phyloP scores from a whole-genome alignment of 1,140 invertebrate species.

The Drosophila prosaltans region DNA sequence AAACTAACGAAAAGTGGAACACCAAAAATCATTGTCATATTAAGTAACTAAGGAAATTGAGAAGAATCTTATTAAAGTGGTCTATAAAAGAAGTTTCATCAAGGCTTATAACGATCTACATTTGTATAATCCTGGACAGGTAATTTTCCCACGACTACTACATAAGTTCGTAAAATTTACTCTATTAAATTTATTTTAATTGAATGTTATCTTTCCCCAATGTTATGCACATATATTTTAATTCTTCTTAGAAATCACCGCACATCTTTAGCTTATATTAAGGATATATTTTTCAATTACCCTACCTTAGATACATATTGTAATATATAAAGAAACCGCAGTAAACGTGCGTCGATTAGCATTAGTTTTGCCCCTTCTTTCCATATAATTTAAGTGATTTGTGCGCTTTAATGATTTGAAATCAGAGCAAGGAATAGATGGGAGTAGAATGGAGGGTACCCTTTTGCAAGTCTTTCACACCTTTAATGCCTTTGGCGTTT shows the following conservation, averaged over 20 bases:
- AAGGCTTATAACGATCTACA: no score
- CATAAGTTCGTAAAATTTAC: neutral
- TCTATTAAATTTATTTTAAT: neutral
- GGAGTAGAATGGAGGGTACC: neutral
- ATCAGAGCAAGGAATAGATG: neutral
- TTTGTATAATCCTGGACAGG: no score
- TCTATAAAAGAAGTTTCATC: no score
- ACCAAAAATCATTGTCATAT: no score
- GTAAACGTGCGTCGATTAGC: slow-evolving; percentile 24
- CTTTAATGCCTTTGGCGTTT: slow-evolving; percentile 13
- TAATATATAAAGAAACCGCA: slow-evolving; percentile 10
- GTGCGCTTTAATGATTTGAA: slow-evolving; percentile 36
- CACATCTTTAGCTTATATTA: neutral
- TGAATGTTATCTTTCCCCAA: neutral
- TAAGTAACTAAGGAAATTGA: neutral
- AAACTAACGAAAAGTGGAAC: neutral
- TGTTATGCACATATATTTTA: neutral
- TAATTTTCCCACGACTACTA: no score
- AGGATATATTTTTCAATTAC: neutral
- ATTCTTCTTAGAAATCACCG: neutral
- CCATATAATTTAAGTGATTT: slow-evolving; percentile 52
- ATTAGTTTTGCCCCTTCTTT: slow-evolving; percentile 25
- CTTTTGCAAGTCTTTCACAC: slow-evolving; percentile 18
- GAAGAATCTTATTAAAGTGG: no score
- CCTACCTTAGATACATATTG: neutral